A percentile compares a stretch with the other conserved stretches of the same genome.
These are phyloP conservation scores for Micronycteris hirsuta DNA, from an alignment of 2,113 vertebrate genomes.

Conservation along the genomic window DNA sequence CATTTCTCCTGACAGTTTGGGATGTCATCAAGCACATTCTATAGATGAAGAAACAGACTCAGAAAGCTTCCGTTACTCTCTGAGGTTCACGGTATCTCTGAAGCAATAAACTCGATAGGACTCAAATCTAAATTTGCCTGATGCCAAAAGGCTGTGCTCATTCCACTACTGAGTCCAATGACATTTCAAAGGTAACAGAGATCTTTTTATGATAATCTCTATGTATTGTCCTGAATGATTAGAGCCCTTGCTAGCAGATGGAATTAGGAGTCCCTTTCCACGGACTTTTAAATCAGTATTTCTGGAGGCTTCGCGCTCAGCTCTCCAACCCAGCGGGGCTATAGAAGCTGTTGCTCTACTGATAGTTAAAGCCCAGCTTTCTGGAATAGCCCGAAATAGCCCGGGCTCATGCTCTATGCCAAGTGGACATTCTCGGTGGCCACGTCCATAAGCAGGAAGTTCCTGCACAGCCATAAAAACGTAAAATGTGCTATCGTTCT, in stretches of 20 bases:
- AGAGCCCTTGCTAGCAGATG: not conserved
- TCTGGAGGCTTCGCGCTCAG: not conserved
- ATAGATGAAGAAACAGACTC: not conserved
- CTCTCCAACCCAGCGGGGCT: fast-evolving
- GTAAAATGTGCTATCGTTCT: not conserved
- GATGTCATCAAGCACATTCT: not conserved
- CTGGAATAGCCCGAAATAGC: not conserved
- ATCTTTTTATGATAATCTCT: not conserved
- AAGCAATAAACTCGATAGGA: not conserved
- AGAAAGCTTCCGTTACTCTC: not conserved
- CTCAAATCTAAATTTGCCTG: not conserved
- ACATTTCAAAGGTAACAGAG: not conserved
- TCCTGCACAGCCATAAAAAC: not conserved
- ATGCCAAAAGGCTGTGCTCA: not conserved
- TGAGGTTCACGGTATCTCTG: not conserved
- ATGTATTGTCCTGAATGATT: not conserved
- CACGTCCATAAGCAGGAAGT: not conserved
- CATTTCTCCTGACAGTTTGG: not conserved
- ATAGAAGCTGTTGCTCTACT: not conserved
- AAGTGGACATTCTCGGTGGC: not conserved
- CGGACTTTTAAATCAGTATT: not conserved
- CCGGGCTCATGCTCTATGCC: not conserved
- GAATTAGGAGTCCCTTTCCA: not conserved
- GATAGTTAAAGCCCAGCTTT: not conserved
- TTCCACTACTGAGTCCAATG: not conserved